Conservation (phyloP, 2,888 invertebrate species). For the Microplitis manilae region DNA sequence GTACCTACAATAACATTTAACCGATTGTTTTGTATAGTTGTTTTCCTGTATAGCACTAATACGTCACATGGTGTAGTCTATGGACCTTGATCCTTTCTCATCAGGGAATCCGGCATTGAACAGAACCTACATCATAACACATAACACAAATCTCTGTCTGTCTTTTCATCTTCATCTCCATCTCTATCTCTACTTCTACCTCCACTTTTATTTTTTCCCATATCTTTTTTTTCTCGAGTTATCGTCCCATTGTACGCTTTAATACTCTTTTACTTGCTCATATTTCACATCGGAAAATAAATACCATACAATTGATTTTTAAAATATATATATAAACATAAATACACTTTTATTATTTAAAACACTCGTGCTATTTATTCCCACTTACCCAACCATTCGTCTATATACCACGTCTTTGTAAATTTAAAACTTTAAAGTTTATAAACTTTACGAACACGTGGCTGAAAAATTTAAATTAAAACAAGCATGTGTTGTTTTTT, state of each 20-base stretch:
- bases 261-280: constrained; percentile 10
- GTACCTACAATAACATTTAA: background rate
- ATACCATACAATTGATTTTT: background rate
- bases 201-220: background rate
- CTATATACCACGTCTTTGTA: no score
- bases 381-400: no score
- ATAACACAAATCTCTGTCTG: background rate
- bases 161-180: background rate
- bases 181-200: background rate
- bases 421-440: no score
- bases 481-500: background rate
- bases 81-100: constrained; percentile 16
- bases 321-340: background rate
- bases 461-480: background rate
- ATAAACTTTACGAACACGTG: no score
- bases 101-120: constrained; percentile 15
- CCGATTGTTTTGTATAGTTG: background rate
- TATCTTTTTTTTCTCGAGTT: constrained; percentile 2
- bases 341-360: background rate
- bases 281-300: constrained; percentile 52
- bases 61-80: background rate
- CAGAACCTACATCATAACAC: background rate
- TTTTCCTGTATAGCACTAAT: background rate
- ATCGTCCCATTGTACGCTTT: background rate
- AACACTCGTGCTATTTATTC: no score